Evolutionary conservation across 1,140 invertebrate species (phyloP).

Genomic region (Drosophila pallidifrons): DNA sequence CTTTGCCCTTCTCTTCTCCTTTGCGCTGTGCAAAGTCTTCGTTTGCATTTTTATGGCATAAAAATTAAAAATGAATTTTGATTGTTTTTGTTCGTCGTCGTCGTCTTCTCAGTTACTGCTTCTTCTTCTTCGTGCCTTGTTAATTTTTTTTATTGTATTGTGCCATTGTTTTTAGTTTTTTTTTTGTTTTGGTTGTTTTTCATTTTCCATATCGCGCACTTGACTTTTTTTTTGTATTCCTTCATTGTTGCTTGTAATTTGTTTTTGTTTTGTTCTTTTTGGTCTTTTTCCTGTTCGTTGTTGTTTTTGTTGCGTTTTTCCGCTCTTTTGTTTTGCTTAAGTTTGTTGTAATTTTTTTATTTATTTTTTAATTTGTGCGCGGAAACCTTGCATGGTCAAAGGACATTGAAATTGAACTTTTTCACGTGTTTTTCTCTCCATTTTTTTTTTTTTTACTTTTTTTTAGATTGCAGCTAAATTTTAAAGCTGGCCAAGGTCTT

Average conservation of each 20-base stretch:
- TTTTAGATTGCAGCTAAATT: constrained; percentile 9
- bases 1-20: not conserved
- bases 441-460: not conserved
- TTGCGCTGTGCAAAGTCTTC: constrained; percentile 46
- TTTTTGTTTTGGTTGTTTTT: constrained; percentile 44
- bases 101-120: constrained; percentile 12
- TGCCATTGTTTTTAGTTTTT: constrained; percentile 79
- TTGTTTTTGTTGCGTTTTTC: constrained; percentile 14
- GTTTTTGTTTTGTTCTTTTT: constrained; percentile 47
- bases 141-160: constrained; percentile 45
- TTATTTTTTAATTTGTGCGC: constrained; percentile 43
- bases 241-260: constrained; percentile 63
- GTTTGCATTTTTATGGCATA: constrained; percentile 83
- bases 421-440: not conserved
- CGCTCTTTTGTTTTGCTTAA: constrained; percentile 53
- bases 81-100: constrained; percentile 62
- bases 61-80: constrained; percentile 84
- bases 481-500: constrained; percentile 10
- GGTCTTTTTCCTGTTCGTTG: constrained; percentile 7
- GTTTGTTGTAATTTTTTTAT: constrained; percentile 36
- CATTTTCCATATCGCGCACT: constrained; percentile 67
- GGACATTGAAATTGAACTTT: constrained; percentile 62
- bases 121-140: constrained; percentile 16
- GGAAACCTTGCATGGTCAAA: constrained; percentile 75
- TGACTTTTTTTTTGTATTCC: constrained; percentile 55